Percentiles rank a stretch among this genome's conserved stretches.
phyloP scores from a whole-genome alignment of 2,113 vertebrate genomes.

The Blennius ocellaris region DNA sequence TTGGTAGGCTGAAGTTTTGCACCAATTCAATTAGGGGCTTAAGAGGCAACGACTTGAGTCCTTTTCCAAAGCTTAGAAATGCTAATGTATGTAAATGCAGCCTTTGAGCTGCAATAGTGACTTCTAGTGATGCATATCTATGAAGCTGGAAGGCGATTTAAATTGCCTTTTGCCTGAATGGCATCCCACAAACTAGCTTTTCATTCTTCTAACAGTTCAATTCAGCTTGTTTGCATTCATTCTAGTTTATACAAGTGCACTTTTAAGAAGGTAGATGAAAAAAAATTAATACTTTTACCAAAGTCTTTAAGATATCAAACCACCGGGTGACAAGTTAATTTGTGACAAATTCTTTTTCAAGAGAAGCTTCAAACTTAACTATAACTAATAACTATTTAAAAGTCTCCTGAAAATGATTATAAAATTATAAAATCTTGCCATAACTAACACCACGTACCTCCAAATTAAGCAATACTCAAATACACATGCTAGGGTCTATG shows the following conservation, averaged over 20 bases:
- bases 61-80: neutral
- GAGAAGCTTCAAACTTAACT: neutral
- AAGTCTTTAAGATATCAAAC: too few species aligned
- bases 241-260: too few species aligned
- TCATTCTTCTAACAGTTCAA: too few species aligned
- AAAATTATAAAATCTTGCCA: neutral
- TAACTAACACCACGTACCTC: neutral
- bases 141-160: too few species aligned
- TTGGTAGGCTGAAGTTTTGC: neutral
- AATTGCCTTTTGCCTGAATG: too few species aligned
- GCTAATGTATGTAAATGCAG: neutral
- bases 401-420: neutral
- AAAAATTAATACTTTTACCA: too few species aligned
- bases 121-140: neutral
- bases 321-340: too few species aligned
- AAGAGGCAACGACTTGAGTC: neutral
- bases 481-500: neutral
- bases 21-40: neutral
- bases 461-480: constrained; percentile 33
- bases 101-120: neutral
- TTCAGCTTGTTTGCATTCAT: too few species aligned
- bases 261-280: too few species aligned
- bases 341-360: too few species aligned
- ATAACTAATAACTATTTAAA: constrained; percentile 1
- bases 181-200: too few species aligned